These are phyloP conservation scores for Microplitis manilae DNA, from an alignment of 2,888 invertebrate genomes.

Conservation along the genomic window DNA sequence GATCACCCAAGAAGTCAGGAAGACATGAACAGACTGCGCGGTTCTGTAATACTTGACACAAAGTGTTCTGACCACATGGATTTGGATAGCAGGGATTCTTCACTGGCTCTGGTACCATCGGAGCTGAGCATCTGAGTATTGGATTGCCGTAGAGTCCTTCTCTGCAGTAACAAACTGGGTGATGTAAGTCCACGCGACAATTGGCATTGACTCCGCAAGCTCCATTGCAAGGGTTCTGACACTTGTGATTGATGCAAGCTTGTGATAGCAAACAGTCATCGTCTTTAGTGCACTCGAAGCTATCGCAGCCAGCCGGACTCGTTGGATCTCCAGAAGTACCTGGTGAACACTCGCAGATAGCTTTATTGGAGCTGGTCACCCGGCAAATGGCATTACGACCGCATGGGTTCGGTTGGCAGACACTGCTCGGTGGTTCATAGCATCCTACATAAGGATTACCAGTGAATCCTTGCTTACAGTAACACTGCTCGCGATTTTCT, in stretches of 20 bases:
- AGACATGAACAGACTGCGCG: constrained; percentile 85
- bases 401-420: constrained; percentile 86
- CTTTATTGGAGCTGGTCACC: constrained; percentile 79
- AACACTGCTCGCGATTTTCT: constrained; percentile 87
- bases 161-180: constrained; percentile 85
- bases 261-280: constrained; percentile 82
- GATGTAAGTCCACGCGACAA: constrained; percentile 84
- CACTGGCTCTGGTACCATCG: constrained; percentile 73
- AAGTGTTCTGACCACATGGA: constrained; percentile 85
- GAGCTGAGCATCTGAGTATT: constrained; percentile 80
- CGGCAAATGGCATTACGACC: constrained; percentile 84
- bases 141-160: constrained; percentile 85
- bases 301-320: constrained; percentile 80
- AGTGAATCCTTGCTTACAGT: constrained; percentile 81
- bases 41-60: constrained; percentile 81
- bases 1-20: constrained; percentile 85
- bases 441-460: constrained; percentile 89
- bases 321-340: constrained; percentile 86
- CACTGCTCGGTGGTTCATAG: constrained; percentile 78
- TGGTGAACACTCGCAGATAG: constrained; percentile 81
- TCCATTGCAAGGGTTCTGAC: constrained; percentile 87
- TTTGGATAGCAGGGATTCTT: constrained; percentile 81
- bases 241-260: constrained; percentile 86
- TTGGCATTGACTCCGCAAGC: constrained; percentile 83
- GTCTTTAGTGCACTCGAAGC: constrained; percentile 86